phyloP scores from a whole-genome alignment of 2,113 vertebrate genomes.

The Apeltes quadracus region DNA sequence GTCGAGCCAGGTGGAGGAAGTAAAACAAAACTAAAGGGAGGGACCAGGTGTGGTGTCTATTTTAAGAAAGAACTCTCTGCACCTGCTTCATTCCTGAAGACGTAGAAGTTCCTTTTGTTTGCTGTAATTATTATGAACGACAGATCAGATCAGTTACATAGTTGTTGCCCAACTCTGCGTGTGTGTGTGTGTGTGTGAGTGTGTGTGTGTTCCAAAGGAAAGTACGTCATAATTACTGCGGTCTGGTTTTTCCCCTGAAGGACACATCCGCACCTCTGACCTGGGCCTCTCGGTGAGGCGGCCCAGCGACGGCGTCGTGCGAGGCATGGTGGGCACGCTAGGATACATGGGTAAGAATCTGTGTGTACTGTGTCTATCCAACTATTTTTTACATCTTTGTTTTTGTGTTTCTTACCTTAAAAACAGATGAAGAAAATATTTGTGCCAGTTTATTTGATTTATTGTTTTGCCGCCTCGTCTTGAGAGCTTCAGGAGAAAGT shows the following conservation, averaged over 20 bases:
- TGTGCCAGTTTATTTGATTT: too few relatives aligned
- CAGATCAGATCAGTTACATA: too few relatives aligned
- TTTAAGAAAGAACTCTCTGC: constrained; percentile 22
- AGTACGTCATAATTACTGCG: not conserved
- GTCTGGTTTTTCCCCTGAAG: constrained; percentile 66
- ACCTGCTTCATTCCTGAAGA: constrained; percentile 21
- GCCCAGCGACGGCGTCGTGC: constrained; percentile 81
- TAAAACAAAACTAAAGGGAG: not conserved
- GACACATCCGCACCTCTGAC: constrained; percentile 97
- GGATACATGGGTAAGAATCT: constrained; percentile 92
- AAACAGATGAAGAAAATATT: too few relatives aligned
- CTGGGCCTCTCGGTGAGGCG: constrained; percentile 93
- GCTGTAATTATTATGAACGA: not conserved
- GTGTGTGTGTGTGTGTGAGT: too few relatives aligned
- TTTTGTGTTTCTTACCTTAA: too few relatives aligned
- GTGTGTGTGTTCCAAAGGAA: constrained; percentile 13
- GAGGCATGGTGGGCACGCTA: constrained; percentile 91
- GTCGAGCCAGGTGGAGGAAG: constrained; percentile 35
- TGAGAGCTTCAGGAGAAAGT: too few relatives aligned
- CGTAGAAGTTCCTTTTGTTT: not conserved
- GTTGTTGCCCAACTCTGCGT: not conserved
- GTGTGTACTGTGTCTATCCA: too few relatives aligned
- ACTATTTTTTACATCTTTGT: too few relatives aligned
- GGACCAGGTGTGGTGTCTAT: constrained; percentile 38
- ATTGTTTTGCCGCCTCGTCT: too few relatives aligned